A percentile compares a stretch with the other conserved stretches of the same genome.
Conservation (phyloP, 2,113 vertebrate genomes). For the Pangasianodon hypophthalmus region DNA sequence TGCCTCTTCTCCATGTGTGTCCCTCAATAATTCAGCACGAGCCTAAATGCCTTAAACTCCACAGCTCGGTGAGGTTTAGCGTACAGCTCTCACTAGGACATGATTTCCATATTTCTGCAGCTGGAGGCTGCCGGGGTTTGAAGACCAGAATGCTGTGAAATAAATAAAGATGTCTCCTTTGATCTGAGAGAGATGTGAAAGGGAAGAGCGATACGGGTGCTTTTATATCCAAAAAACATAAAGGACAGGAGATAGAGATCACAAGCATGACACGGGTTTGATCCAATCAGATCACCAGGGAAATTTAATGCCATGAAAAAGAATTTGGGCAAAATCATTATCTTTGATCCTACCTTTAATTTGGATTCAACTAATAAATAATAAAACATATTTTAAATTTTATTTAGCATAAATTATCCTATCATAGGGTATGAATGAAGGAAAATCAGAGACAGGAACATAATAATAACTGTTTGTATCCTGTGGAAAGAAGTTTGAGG, state of each 20-base stretch:
- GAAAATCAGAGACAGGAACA: neutral
- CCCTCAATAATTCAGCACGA: conserved; percentile 3
- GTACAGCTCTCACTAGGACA: neutral
- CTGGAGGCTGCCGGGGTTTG: conserved; percentile 24
- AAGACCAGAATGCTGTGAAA: conserved; percentile 23
- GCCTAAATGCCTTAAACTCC: conserved; percentile 20
- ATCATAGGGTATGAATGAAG: neutral
- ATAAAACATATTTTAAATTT: neutral
- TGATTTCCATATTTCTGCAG: conserved; percentile 36
- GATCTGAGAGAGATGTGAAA: conserved; percentile 29
- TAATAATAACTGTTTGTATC: neutral
- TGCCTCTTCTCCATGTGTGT: neutral
- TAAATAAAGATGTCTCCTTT: conserved; percentile 39
- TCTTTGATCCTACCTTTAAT: conserved; percentile 29
- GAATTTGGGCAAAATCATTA: neutral
- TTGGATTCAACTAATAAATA: neutral
- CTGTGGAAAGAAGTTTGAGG: neutral
- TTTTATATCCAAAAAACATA: conserved; percentile 24
- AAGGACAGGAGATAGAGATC: conserved; percentile 34
- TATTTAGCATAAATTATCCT: neutral
- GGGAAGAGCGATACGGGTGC: conserved; percentile 8
- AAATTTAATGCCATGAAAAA: conserved; percentile 20
- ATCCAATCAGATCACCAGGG: neutral
- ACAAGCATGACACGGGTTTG: conserved; percentile 19
- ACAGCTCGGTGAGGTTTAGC: conserved; percentile 14